Percentiles rank a stretch among this genome's conserved stretches.
These are phyloP conservation scores for Quadroppia sp. DNA, from an alignment of 2,888 invertebrate species.

Conservation along the genomic window DNA sequence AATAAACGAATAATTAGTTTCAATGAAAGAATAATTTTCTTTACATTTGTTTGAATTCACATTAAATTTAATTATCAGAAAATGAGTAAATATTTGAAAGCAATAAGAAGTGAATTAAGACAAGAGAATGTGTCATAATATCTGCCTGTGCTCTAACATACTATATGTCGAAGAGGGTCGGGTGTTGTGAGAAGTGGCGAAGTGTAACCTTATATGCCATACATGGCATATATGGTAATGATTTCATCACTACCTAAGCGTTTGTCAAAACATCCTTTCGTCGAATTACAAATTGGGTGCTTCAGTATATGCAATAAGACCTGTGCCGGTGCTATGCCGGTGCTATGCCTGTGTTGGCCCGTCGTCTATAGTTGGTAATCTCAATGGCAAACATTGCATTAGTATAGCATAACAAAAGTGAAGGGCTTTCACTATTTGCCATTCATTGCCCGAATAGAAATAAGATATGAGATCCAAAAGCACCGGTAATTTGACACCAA, in stretches of 20 bases:
- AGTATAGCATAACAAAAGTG: slow-evolving; percentile 25
- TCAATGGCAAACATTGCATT: slow-evolving; percentile 27
- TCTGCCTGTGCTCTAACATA: too few relatives aligned
- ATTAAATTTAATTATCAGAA: too few relatives aligned
- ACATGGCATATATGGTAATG: slow-evolving; percentile 26
- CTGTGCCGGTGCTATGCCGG: slow-evolving; percentile 17
- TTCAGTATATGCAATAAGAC: slow-evolving; percentile 20
- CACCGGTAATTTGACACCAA: slow-evolving; percentile 27
- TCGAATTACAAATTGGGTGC: slow-evolving; percentile 31
- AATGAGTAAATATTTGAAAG: too few relatives aligned
- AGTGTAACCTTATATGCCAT: slow-evolving; percentile 13
- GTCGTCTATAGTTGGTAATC: background rate
- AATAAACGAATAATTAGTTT: too few relatives aligned
- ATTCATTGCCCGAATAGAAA: background rate
- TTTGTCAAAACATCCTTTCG: slow-evolving; percentile 35
- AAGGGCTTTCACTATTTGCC: background rate
- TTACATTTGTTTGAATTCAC: too few relatives aligned
- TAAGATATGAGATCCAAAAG: slow-evolving; percentile 2
- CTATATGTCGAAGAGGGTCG: too few relatives aligned
- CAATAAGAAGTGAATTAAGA: too few relatives aligned
- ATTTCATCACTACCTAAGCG: slow-evolving; percentile 35
- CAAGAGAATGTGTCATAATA: too few relatives aligned
- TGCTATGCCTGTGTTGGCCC: background rate
- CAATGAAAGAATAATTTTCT: too few relatives aligned
- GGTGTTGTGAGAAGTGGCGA: background rate